These are phyloP conservation scores for Brachirus orientalis DNA, from an alignment of 2,113 vertebrate species.

Conservation along the genomic window DNA sequence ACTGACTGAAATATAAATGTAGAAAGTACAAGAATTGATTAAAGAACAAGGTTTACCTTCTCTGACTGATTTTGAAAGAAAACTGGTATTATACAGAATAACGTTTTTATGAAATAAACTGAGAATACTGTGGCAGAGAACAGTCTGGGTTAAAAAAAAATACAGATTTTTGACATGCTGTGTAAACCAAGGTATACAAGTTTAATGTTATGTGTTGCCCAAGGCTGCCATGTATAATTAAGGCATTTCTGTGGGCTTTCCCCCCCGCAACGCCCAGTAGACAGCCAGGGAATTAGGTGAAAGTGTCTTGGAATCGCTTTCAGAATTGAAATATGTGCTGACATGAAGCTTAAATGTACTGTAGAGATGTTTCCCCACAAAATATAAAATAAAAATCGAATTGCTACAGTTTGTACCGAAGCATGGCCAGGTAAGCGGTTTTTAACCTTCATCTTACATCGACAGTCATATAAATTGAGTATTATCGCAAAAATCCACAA, in stretches of 20 bases:
- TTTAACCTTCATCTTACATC: background rate
- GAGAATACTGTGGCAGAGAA: conserved; percentile 22
- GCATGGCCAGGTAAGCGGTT: conserved; percentile 1
- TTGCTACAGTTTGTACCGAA: background rate
- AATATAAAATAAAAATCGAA: background rate
- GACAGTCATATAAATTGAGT: background rate
- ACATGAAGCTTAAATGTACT: conserved; percentile 1
- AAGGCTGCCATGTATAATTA: conserved; percentile 79
- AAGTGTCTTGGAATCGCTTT: conserved; percentile 35
- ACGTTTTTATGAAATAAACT: conserved; percentile 31
- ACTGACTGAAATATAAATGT: conserved; percentile 3
- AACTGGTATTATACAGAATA: too few relatives aligned
- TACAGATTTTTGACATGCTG: conserved; percentile 62
- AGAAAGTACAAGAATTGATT: background rate
- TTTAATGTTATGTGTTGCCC: conserved; percentile 76
- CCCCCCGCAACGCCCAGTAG: conserved; percentile 20
- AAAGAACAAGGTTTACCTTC: too few relatives aligned
- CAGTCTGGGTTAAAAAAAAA: conserved; percentile 52
- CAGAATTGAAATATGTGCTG: conserved; percentile 21
- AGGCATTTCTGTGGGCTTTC: conserved; percentile 55
- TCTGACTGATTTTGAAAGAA: conserved; percentile 6
- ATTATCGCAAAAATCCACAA: background rate
- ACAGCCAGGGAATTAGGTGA: conserved; percentile 49
- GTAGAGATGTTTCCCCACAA: background rate
- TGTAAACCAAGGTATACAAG: conserved; percentile 72